Base-by-base conservation (phyloP, 53 echinoderm and acorn worm genomes). In the Arbacia lixula region DNA sequence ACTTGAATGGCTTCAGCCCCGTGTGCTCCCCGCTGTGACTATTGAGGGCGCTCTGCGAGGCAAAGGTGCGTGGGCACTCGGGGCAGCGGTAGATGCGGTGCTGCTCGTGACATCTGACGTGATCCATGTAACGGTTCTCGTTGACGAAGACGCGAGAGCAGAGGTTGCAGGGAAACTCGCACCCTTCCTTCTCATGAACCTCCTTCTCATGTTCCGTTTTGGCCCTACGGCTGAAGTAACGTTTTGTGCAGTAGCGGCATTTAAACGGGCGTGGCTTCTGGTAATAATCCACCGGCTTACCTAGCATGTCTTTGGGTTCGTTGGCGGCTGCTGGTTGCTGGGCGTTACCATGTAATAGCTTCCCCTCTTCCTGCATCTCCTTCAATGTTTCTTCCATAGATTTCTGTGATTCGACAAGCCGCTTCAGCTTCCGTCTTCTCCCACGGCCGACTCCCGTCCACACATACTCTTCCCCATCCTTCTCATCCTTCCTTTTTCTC, bases 21-120 rank as follows among this genome's bases (percentile, higher is more conserved):
- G 82, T 81, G 60, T 81, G 82, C 62, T 81, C 82, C 5, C 50
- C 82, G 31, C 63, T 62, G 41, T 81, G 82, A 34, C 63, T 81
- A 42, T 81, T 63, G 14, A 81, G 64, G 17, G 82, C 82, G 46
- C 82, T 63, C 50, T 81, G 41, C 31, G 82, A 81, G 16, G 63
- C 82, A 20, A 81, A 81, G 50, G 16, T 63, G 4, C 64, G 27
- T 6, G 82, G 82, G 20, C 82, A 81, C 1, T 41, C 43, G 1
- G 42, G 19, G 64, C 82, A 63, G 50, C 49, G 82, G 43, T 81
- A 81, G 24, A 63, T 28, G 10, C 49, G 62, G 30, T 63, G 28
- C 17, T 63, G 62, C 51, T 62, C 50, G 22, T 77, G 78, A 25
- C 24, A 12, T 34, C 30, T 30, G 17, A 63, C 2, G 61, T 81